Percentiles rank a stretch among this genome's conserved stretches.
Conservation (phyloP, 2,113 vertebrate species). For the Microcebus ravelobensis region DNA sequence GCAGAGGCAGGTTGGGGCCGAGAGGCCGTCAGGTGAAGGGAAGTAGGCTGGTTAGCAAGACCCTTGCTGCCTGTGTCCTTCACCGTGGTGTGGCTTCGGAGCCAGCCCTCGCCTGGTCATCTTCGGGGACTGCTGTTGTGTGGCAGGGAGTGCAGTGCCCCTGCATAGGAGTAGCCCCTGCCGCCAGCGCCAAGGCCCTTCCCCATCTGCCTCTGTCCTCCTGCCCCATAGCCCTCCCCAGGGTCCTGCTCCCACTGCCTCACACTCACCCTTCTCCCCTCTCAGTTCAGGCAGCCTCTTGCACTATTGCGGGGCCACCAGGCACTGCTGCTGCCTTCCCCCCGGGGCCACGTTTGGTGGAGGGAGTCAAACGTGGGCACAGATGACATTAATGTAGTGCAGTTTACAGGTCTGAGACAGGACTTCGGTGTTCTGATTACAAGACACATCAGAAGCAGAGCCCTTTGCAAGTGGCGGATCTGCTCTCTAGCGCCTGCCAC, state of each 20-base stretch:
- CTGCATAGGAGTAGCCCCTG: accelerated
- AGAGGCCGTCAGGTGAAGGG: no score
- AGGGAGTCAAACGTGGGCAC: accelerated
- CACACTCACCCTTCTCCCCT: accelerated
- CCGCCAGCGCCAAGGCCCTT: accelerated
- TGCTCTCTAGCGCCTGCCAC: accelerated
- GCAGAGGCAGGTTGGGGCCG: no score
- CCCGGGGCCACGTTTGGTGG: accelerated
- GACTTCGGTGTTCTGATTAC: accelerated
- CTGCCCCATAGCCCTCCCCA: not conserved
- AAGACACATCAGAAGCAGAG: accelerated
- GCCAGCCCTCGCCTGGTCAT: not conserved
- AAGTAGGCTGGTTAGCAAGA: accelerated
- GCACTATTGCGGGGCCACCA: accelerated
- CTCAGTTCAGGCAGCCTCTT: not conserved
- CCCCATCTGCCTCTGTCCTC: no score
- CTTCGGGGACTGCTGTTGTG: accelerated
- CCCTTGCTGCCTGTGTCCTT: not conserved
- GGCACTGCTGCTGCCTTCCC: accelerated
- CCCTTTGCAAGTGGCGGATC: no score
- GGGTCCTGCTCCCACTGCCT: accelerated
- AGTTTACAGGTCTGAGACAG: not conserved
- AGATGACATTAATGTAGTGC: accelerated
- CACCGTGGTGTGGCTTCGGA: accelerated
- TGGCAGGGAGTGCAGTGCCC: accelerated